A percentile compares a stretch with the other conserved stretches of the same genome.
Evolutionary conservation across 2,113 vertebrate genomes (phyloP).

Genomic region (Rhinolophus ferrumequinum): DNA sequence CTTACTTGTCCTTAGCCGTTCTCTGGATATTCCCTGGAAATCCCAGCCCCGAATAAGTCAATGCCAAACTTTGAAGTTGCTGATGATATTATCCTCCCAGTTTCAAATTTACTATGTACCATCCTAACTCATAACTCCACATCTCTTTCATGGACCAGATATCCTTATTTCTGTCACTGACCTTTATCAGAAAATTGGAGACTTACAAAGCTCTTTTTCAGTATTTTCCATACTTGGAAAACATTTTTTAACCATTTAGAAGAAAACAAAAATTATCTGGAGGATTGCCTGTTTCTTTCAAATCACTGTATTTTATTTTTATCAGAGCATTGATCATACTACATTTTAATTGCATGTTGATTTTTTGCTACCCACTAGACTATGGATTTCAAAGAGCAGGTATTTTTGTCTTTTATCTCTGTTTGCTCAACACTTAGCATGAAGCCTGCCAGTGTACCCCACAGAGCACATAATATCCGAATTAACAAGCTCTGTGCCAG

Average conservation of each 20-base stretch:
- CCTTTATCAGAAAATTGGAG: neutral
- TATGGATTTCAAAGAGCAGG: neutral
- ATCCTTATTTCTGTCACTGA: neutral
- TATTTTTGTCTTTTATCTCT: slow-evolving; percentile 16
- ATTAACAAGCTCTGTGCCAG: neutral
- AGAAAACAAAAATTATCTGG: neutral
- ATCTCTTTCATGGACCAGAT: neutral
- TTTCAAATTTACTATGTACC: neutral
- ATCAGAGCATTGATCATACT: neutral
- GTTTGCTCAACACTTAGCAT: neutral
- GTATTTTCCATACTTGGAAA: neutral
- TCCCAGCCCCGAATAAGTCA: neutral
- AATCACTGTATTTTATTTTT: neutral
- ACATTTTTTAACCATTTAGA: neutral
- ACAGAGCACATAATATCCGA: neutral
- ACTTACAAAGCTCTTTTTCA: neutral
- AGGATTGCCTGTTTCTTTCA: neutral
- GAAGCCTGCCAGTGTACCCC: neutral
- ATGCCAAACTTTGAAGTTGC: neutral
- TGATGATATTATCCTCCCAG: neutral
- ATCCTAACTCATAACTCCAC: neutral
- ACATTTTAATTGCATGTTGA: slow-evolving; percentile 3
- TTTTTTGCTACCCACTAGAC: neutral
- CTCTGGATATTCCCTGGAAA: neutral
- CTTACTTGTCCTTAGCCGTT: neutral